Evolutionary conservation across 1,140 invertebrate species (phyloP), one percentile per base, ranked within the genome.

Genomic region (Cotesia chilonis): DNA sequence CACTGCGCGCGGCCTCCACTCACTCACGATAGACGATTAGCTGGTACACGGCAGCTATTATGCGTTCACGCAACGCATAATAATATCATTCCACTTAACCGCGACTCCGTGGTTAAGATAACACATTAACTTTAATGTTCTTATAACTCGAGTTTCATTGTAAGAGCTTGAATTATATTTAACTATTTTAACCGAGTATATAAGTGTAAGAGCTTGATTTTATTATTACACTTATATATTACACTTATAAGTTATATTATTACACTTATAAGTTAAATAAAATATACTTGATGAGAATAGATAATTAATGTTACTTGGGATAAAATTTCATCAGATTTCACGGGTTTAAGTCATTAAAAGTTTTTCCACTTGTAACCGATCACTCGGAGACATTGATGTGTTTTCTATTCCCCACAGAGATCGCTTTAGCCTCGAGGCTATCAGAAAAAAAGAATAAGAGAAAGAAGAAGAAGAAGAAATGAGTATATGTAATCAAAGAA

Each of bases 51-150:
- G 47, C 51, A 55, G 47, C 66, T 68, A 68, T 68, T 68, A 72
- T 61, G 71, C 63, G 65, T 68, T 72, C 71, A 72, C 71, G 71
- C 71, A 72, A 72, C 55, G 65, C 64, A 72, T 72, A 72, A 68
- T 72, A 72, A 72, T 72, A 68, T 60, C 10, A 36, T 59, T 41
- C 7, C 7, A 36, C 28, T 1, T 28, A 28, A 28, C 68, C 54
- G 14, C 51, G 41, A 47, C 41, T 47, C 14, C 12, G 14, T 17
- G 55, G 60, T 9, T 3, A n/a, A 65, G 35, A 71, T 61, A 72
- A 67, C 66, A 72, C 63, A 65, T 65, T 71, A 51, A 55, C 61
- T 61, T 51, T 37, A 65, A 72, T 60, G 63, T 51, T 66, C 54
- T 10, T 69, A 47, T 47, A 38, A 66, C 51, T 63, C 60, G 41